Evolutionary conservation across 2,797 vertebrate genomes (phyloP), one percentile per base, ranked within the genome.

Genomic region (Gallinago stenura): DNA sequence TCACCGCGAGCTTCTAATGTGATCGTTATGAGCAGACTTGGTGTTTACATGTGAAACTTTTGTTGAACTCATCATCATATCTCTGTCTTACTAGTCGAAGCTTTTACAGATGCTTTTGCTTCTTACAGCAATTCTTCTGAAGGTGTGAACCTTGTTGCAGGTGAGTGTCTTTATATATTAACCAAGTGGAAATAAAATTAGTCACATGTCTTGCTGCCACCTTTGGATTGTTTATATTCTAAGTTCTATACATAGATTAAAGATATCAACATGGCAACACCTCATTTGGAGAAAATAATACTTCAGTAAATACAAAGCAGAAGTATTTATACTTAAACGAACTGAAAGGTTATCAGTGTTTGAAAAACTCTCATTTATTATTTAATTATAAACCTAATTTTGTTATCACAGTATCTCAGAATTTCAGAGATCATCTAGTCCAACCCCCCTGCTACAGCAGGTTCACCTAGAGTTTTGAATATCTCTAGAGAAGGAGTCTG

Each of bases 121-220:
- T 97, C 82, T 96, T 95, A 50, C 97, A 98, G 98, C 58, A 95
- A 70, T 90, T 94, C 96, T 79, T 98, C 98, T 91, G 98, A 98
- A 96, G 95, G 89, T 0, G 66, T 97, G 64, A 96, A 94, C 50
- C 98, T 98, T 60, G 97, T 98, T 73, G 72, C 92, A 71, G 95
- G 98, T 98, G 64, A 97, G 97, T 95, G 37, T 64, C 7, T 39
- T 83, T 84, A 58, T 45, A 15, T 56, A 41, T 88, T 82, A 75
- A 64, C 7, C 31, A 93, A 71, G 7, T 71, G 13, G 18, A 86
- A 90, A 81, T 70, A 75, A 75, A 86, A 58, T 30, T 37, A 79
- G 13, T 61, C 12, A 48, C 9, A 21, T 10, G 4, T 83, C 30
- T 89, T 69, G 21, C 50, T 92, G 43, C 6, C 18, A 20, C 15